phyloP scores from a whole-genome alignment of 2,888 invertebrate species.

The Alloplasta piceator region DNA sequence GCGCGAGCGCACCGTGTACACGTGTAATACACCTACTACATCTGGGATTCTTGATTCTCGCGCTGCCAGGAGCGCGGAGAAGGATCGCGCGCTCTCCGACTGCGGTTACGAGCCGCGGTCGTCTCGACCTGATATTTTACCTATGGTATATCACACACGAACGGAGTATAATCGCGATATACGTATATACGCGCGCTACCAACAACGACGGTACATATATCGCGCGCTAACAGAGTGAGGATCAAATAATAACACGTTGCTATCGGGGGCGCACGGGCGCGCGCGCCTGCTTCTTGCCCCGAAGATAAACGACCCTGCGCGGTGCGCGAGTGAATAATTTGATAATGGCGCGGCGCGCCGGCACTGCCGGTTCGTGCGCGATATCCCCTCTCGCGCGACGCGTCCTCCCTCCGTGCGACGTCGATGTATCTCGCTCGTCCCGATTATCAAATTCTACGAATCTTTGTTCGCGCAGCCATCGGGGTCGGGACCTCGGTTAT shows the following conservation, averaged over 20 bases:
- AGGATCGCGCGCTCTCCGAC: conserved; percentile 28
- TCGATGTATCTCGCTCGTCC: too few relatives aligned
- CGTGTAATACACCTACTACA: not conserved
- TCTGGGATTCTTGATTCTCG: conserved; percentile 10
- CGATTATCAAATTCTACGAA: too few relatives aligned
- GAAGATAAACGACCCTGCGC: conserved; percentile 80
- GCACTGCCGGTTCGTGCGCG: conserved; percentile 47
- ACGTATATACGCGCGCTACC: not conserved
- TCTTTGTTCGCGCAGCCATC: too few relatives aligned
- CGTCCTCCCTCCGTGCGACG: not conserved
- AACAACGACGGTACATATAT: conserved; percentile 65
- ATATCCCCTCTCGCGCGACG: conserved; percentile 36
- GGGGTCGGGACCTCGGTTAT: too few relatives aligned
- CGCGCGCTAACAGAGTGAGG: conserved; percentile 81
- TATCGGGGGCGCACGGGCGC: conserved; percentile 71
- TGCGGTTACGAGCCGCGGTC: conserved; percentile 25
- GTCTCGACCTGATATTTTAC: conserved; percentile 39
- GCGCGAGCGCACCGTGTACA: not conserved
- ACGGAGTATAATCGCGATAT: conserved; percentile 31
- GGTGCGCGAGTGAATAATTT: conserved; percentile 82
- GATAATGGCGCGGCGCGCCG: conserved; percentile 78
- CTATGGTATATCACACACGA: conserved; percentile 27
- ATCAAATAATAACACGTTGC: conserved; percentile 82
- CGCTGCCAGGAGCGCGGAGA: conserved; percentile 1
- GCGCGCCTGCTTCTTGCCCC: conserved; percentile 47